Evolutionary conservation across 2,888 invertebrate species (phyloP).

Genomic region (Minunthozetes semirufus): DNA sequence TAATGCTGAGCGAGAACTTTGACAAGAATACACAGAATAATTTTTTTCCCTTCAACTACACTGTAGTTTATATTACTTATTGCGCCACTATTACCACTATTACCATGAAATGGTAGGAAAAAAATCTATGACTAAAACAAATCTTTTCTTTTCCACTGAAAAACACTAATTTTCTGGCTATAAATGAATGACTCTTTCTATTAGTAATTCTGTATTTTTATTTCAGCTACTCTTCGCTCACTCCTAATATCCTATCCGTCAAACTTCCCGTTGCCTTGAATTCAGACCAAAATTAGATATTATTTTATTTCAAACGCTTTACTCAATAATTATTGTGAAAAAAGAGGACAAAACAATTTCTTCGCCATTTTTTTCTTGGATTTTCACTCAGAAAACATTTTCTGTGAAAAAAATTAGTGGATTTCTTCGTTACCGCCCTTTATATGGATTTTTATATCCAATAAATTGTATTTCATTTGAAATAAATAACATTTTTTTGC

Average conservation of each 20-base stretch:
- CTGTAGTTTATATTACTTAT: not conserved
- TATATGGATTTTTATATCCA: too few relatives aligned
- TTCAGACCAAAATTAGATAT: not conserved
- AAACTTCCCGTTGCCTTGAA: conserved; percentile 29
- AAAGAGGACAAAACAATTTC: too few relatives aligned
- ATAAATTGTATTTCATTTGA: too few relatives aligned
- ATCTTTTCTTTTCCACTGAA: too few relatives aligned
- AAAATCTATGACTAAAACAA: too few relatives aligned
- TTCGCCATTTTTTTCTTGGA: not conserved
- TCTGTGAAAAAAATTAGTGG: too few relatives aligned
- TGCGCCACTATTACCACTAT: not conserved
- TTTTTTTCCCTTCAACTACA: not conserved
- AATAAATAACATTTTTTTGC: too few relatives aligned
- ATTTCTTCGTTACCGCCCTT: too few relatives aligned
- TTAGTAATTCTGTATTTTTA: not conserved
- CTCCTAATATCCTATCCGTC: not conserved
- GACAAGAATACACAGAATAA: too few relatives aligned
- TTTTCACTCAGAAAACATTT: too few relatives aligned
- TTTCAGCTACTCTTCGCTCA: not conserved
- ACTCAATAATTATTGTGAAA: not conserved
- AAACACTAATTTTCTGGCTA: not conserved
- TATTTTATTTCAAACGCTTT: not conserved
- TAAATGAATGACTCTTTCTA: conserved; percentile 6
- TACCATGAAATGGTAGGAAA: too few relatives aligned
- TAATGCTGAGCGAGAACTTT: not conserved